These are phyloP conservation scores for Eilema griseolum DNA, from an alignment of 2,888 invertebrate species.

Conservation along the genomic window DNA sequence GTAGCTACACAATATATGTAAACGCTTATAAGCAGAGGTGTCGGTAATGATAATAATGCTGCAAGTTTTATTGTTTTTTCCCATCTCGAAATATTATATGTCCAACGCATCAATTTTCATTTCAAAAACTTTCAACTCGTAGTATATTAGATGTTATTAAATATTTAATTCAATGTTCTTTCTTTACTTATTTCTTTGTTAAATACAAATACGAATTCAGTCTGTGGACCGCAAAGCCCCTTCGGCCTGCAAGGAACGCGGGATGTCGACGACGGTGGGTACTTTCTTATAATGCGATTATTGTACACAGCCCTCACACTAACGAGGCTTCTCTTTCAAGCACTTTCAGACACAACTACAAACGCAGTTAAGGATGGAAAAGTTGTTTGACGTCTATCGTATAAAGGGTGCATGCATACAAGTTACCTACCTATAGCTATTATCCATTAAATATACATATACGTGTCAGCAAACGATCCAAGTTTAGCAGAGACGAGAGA, in stretches of 20 bases:
- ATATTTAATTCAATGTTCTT: neutral
- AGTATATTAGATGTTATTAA: no score
- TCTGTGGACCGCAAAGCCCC: constrained; percentile 30
- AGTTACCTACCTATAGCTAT: neutral
- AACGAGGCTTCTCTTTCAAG: constrained; percentile 51
- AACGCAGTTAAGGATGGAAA: neutral
- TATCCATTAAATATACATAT: no score
- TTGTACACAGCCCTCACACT: constrained; percentile 38
- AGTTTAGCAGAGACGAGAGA: neutral
- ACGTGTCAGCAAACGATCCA: no score
- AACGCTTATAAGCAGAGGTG: no score
- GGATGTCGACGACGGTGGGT: constrained; percentile 19
- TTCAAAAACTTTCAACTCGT: no score
- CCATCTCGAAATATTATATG: no score
- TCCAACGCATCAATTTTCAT: no score
- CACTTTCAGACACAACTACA: constrained; percentile 1
- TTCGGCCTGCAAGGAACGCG: constrained; percentile 32
- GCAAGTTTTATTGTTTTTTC: no score
- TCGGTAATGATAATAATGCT: no score
- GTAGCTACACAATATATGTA: no score
- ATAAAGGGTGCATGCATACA: neutral
- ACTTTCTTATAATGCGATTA: constrained; percentile 55
- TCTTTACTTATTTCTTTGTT: neutral
- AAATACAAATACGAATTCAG: neutral
- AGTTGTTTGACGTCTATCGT: neutral